These are phyloP conservation scores for Neodiprion pinetum DNA, from an alignment of 1,140 invertebrate genomes.

Conservation along the genomic window DNA sequence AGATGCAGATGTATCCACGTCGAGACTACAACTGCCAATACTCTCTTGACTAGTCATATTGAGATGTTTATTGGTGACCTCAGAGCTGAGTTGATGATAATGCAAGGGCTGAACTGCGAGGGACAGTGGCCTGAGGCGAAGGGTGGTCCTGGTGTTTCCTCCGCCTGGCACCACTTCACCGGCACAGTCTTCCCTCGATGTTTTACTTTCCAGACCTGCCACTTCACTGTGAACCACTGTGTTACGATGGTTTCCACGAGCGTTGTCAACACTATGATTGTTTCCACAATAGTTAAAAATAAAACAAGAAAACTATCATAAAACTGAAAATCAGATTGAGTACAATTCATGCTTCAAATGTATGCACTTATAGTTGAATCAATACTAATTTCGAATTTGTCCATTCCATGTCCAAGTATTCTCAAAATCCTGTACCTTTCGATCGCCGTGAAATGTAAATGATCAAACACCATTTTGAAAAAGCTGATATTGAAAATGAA, in stretches of 20 bases:
- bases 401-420: no score
- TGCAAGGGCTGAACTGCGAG: constrained; percentile 57
- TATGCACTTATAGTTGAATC: neutral
- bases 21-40: constrained; percentile 83
- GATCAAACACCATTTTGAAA: no score
- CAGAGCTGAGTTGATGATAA: constrained; percentile 54
- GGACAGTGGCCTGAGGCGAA: constrained; percentile 53
- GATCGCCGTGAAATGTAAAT: no score
- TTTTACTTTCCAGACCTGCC: constrained; percentile 42
- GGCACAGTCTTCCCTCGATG: constrained; percentile 31
- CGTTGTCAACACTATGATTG: constrained; percentile 53
- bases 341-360: neutral
- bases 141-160: constrained; percentile 35
- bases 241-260: constrained; percentile 32
- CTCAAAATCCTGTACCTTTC: no score
- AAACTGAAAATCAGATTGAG: neutral
- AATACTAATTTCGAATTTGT: neutral
- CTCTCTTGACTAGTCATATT: constrained; percentile 65
- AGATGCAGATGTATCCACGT: constrained; percentile 79
- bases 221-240: constrained; percentile 35
- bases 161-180: constrained; percentile 44
- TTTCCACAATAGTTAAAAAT: neutral
- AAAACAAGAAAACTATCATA: neutral
- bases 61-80: constrained; percentile 41
- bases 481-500: no score